Percentiles rank a stretch among this genome's conserved stretches.
Conservation (phyloP, 2,113 vertebrate genomes). For the Podocnemis expansa region DNA sequence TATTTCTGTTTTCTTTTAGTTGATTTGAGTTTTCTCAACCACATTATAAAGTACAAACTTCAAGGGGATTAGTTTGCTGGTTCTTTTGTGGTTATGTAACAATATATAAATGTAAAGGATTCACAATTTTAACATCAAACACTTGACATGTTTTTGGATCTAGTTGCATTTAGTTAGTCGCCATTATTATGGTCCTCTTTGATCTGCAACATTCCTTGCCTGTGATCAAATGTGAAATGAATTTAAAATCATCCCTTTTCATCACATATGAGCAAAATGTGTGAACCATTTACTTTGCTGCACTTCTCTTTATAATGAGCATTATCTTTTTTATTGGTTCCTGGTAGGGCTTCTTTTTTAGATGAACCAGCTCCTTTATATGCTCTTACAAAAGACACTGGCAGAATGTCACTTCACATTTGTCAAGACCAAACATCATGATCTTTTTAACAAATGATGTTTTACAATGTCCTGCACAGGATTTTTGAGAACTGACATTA, state of each 20-base stretch:
- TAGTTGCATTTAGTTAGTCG: conserved; percentile 67
- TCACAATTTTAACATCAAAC: conserved; percentile 71
- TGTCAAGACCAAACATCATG: conserved; percentile 73
- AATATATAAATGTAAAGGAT: conserved; percentile 46
- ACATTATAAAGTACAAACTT: conserved; percentile 15
- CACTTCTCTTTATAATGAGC: conserved; percentile 47
- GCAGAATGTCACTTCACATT: conserved; percentile 78
- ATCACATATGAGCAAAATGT: conserved; percentile 74
- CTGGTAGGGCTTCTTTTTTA: conserved; percentile 67
- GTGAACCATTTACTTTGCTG: conserved; percentile 72
- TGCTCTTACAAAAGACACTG: conserved; percentile 75
- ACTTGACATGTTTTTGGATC: conserved; percentile 73
- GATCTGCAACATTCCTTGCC: conserved; percentile 77
- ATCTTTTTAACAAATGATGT: conserved; percentile 73
- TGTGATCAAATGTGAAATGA: conserved; percentile 75
- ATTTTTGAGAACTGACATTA: conserved; percentile 64
- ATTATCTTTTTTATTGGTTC: conserved; percentile 67
- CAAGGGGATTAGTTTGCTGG: neutral
- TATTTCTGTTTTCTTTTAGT: neutral
- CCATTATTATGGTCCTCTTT: conserved; percentile 75
- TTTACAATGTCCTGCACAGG: conserved; percentile 65
- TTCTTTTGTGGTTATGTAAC: conserved; percentile 59
- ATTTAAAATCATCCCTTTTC: conserved; percentile 75
- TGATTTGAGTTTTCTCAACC: conserved; percentile 34
- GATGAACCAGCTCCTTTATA: conserved; percentile 76